Conservation (phyloP, 1,140 invertebrate genomes). For the Trichonephila clavata region DNA sequence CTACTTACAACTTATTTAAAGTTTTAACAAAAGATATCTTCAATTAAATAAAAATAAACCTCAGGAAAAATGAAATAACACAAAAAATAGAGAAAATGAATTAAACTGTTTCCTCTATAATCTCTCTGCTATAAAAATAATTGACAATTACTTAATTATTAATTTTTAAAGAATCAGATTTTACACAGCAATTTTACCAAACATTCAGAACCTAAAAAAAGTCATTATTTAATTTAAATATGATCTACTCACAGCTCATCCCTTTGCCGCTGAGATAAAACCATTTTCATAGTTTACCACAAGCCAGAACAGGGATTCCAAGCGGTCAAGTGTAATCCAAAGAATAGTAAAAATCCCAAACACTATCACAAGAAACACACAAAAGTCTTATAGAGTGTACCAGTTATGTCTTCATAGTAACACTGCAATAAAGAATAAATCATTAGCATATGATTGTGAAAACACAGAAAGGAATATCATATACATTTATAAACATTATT, state of each 20-base stretch:
- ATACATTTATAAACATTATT: too few species aligned
- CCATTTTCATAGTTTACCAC: slow-evolving; percentile 89
- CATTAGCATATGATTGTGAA: neutral
- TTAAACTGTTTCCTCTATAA: too few species aligned
- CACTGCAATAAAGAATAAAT: slow-evolving; percentile 43
- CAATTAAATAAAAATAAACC: too few species aligned
- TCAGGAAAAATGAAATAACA: too few species aligned
- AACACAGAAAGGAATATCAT: too few species aligned
- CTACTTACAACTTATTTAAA: too few species aligned
- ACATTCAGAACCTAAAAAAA: neutral
- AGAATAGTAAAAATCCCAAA: slow-evolving; percentile 8
- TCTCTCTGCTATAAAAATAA: too few species aligned
- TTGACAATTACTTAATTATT: too few species aligned
- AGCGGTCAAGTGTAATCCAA: slow-evolving; percentile 72
- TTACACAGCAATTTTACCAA: too few species aligned
- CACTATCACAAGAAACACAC: slow-evolving; percentile 14
- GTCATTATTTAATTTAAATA: slow-evolving; percentile 55
- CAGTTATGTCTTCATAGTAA: slow-evolving; percentile 65
- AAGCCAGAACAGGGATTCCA: slow-evolving; percentile 71
- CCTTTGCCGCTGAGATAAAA: slow-evolving; percentile 98
- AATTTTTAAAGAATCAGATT: too few species aligned
- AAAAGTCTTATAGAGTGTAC: neutral
- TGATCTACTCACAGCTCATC: slow-evolving; percentile 95
- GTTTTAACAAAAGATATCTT: too few species aligned
- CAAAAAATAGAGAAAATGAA: too few species aligned